Percentiles rank a stretch among this genome's conserved stretches.
Conservation (phyloP, 2,797 vertebrate species). For the Tenualosa thibaudeaui region DNA sequence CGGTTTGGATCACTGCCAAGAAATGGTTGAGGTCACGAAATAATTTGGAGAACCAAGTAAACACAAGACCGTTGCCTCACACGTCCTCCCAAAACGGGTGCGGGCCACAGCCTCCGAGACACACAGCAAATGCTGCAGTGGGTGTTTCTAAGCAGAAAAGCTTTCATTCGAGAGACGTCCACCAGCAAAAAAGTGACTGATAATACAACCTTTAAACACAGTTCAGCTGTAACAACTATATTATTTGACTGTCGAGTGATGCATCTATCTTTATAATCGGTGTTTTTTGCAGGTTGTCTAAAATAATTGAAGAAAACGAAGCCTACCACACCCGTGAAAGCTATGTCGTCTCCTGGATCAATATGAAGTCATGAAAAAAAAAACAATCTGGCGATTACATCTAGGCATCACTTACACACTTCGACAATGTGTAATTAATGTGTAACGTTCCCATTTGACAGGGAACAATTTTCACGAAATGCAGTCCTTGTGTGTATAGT, state of each 20-base stretch:
- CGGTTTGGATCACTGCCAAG: constrained; percentile 21
- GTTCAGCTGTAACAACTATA: constrained; percentile 11
- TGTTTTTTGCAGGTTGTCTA: constrained; percentile 60
- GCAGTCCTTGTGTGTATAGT: constrained; percentile 32
- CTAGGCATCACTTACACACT: not conserved
- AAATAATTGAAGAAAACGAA: constrained; percentile 56
- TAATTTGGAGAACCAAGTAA: constrained; percentile 23
- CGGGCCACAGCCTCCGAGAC: constrained; percentile 66
- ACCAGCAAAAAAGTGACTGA: not conserved
- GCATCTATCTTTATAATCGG: constrained; percentile 21
- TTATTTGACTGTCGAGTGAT: not conserved
- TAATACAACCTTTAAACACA: not conserved
- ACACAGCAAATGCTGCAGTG: constrained; percentile 78
- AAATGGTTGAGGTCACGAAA: constrained; percentile 24
- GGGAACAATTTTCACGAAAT: not conserved
- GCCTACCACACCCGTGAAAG: constrained; percentile 80
- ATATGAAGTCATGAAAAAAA: constrained; percentile 51
- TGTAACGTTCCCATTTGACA: not conserved
- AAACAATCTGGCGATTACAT: not conserved
- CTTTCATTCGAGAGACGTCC: constrained; percentile 24
- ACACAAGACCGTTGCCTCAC: constrained; percentile 11
- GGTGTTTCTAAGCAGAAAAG: constrained; percentile 55
- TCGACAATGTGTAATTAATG: not conserved
- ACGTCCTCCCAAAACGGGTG: constrained; percentile 32
- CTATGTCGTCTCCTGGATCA: constrained; percentile 71